phyloP scores from a whole-genome alignment of 2,113 vertebrate genomes.

The Nothoprocta perdicaria region DNA sequence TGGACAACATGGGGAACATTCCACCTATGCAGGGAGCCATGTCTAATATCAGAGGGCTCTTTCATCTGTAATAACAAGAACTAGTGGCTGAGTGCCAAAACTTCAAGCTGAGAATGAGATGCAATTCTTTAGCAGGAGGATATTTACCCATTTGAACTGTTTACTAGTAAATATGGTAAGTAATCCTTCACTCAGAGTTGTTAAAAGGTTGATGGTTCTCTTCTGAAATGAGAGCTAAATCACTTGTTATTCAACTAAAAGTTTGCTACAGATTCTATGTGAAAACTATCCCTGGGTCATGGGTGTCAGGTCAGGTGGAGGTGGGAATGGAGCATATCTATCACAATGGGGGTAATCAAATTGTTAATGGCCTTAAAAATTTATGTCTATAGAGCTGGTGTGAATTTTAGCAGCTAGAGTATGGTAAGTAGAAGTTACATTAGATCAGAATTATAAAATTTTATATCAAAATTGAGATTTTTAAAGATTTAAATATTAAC shows the following conservation, averaged over 20 bases:
- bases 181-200: background rate
- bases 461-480: background rate
- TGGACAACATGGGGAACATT: slow-evolving; percentile 30
- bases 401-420: background rate
- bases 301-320: no score
- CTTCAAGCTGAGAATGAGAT: slow-evolving; percentile 33
- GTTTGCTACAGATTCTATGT: background rate
- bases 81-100: slow-evolving; percentile 19
- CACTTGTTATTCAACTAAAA: background rate
- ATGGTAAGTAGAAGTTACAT: background rate
- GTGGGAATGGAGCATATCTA: no score
- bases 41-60: slow-evolving; percentile 37
- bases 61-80: slow-evolving; percentile 48
- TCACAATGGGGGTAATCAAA: no score
- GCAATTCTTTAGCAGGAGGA: background rate
- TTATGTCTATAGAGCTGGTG: background rate
- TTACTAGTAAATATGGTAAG: background rate
- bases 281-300: background rate
- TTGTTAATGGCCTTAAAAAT: no score
- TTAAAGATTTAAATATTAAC: background rate
- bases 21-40: slow-evolving; percentile 31
- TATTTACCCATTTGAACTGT: background rate
- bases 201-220: background rate
- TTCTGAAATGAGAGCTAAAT: background rate
- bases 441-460: background rate